Evolutionary conservation across 2,113 vertebrate species (phyloP).

Genomic region (Pipa parva): DNA sequence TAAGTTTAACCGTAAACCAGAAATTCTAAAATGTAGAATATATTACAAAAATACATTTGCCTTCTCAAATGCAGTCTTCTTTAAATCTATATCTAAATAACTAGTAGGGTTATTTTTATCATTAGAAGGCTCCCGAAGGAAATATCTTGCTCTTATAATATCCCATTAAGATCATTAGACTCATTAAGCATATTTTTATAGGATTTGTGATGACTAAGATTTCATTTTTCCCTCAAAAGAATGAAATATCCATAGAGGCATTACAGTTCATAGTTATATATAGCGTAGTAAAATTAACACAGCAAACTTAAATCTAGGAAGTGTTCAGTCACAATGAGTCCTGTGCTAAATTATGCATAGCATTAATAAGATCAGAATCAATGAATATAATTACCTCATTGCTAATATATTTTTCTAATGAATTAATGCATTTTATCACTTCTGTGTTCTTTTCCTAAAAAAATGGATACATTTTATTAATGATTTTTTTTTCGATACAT

Average conservation of each 20-base stretch:
- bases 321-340: conserved; percentile 1
- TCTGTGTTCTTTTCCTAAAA: not conserved
- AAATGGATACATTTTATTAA: too few relatives aligned
- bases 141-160: not conserved
- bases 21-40: too few relatives aligned
- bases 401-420: conserved; percentile 2
- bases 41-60: too few relatives aligned
- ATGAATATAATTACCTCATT: conserved; percentile 2
- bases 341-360: conserved; percentile 5
- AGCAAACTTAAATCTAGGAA: conserved; percentile 3
- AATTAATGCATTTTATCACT: not conserved
- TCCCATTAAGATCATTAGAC: conserved; percentile 5
- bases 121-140: not conserved
- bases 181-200: conserved; percentile 5
- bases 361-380: conserved; percentile 5
- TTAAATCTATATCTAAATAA: not conserved
- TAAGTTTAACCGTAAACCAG: too few relatives aligned
- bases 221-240: not conserved
- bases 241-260: not conserved
- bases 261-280: not conserved
- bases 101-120: not conserved
- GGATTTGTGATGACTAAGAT: conserved; percentile 5
- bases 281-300: not conserved
- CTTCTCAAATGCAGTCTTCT: not conserved
- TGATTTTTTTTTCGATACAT: too few relatives aligned